Evolutionary conservation across 2,113 vertebrate species (phyloP).

Genomic region (Rostratula benghalensis): DNA sequence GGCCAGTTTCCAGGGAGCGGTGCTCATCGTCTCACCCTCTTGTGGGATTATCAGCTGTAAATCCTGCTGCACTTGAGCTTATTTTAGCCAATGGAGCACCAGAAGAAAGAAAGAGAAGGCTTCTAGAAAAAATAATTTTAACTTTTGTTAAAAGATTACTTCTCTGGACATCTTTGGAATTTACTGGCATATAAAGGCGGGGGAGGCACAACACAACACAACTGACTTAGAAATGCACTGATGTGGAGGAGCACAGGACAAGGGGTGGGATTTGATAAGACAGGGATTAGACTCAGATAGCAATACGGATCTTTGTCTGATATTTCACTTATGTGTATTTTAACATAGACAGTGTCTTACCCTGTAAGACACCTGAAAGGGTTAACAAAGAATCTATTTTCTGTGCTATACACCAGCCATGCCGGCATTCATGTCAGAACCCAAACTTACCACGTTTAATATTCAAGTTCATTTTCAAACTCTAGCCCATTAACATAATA

Average conservation of each 20-base stretch:
- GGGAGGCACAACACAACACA: neutral
- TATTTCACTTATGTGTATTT: neutral
- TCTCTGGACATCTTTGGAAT: no score
- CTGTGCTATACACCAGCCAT: conserved; percentile 20
- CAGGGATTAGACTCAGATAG: neutral
- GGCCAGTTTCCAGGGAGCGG: neutral
- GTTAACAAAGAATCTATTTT: conserved; percentile 69
- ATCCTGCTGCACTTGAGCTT: neutral
- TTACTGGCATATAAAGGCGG: no score
- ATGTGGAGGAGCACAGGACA: neutral
- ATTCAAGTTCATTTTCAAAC: conserved; percentile 84
- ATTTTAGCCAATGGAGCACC: neutral
- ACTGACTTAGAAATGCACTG: neutral
- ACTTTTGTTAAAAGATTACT: no score
- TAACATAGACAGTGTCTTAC: neutral
- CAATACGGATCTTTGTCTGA: neutral
- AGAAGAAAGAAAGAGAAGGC: no score
- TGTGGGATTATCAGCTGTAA: neutral
- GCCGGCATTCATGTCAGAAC: conserved; percentile 71
- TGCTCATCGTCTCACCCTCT: neutral
- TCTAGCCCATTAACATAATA: conserved; percentile 80
- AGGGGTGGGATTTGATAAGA: neutral
- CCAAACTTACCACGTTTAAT: conserved; percentile 77
- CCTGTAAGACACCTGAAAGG: neutral
- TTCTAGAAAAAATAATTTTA: no score